A percentile compares a stretch with the other conserved stretches of the same genome.
phyloP scores from a whole-genome alignment of 2,888 invertebrate genomes.

The Ophion costatus region DNA sequence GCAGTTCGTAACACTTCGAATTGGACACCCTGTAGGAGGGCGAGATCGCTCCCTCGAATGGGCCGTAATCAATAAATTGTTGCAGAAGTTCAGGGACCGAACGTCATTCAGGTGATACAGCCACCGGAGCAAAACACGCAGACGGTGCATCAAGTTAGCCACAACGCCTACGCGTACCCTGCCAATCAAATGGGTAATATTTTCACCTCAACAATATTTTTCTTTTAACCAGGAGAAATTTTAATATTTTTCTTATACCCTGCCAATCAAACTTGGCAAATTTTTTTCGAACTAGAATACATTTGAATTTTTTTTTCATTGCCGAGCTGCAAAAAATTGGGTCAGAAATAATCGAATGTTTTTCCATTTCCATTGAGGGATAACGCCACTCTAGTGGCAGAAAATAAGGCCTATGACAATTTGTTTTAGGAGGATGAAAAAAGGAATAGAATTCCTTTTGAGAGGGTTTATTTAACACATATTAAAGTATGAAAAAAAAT shows the following conservation, averaged over 20 bases:
- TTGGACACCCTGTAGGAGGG: not conserved
- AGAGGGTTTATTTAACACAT: too few relatives aligned
- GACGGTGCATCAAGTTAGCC: slow-evolving; percentile 41
- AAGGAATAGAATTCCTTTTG: too few relatives aligned
- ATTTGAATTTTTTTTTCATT: not conserved
- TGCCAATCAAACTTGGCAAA: slow-evolving; percentile 38
- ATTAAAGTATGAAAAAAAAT: too few relatives aligned
- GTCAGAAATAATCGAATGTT: too few relatives aligned
- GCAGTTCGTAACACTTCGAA: too few relatives aligned
- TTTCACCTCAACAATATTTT: not conserved
- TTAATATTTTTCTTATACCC: slow-evolving; percentile 27
- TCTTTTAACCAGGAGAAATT: not conserved
- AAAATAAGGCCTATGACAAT: too few relatives aligned
- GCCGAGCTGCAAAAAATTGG: not conserved
- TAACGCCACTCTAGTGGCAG: too few relatives aligned
- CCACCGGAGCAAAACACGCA: slow-evolving; percentile 59
- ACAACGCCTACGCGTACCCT: slow-evolving; percentile 66
- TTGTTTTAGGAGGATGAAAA: too few relatives aligned
- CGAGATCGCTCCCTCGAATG: not conserved
- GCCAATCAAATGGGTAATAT: slow-evolving; percentile 70
- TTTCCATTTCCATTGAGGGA: too few relatives aligned
- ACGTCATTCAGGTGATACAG: slow-evolving; percentile 71
- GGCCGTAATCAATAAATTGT: slow-evolving; percentile 65
- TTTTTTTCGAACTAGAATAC: not conserved
- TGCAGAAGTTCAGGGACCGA: slow-evolving; percentile 75